Conservation (phyloP, 2,113 vertebrate species). For the Candoia aspera region DNA sequence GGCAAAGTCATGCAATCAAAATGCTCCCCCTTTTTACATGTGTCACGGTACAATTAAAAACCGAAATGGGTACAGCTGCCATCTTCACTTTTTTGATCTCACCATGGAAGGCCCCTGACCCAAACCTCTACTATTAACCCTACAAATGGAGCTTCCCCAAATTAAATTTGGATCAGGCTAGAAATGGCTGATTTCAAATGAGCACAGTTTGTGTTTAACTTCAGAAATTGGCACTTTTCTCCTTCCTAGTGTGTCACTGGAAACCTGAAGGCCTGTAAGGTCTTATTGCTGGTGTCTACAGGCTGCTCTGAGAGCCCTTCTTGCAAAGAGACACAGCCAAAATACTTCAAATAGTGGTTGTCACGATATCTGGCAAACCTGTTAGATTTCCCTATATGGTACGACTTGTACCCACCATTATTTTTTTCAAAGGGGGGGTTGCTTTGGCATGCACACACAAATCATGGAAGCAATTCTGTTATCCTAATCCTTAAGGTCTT, state of each 20-base stretch:
- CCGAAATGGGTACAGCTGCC: too few species aligned
- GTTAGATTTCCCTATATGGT: not conserved
- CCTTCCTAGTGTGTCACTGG: not conserved
- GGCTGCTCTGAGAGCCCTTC: not conserved
- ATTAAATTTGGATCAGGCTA: not conserved
- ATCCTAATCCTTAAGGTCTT: not conserved
- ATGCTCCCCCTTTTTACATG: too few species aligned
- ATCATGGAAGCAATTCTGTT: not conserved
- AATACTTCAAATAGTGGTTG: not conserved
- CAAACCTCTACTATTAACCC: not conserved
- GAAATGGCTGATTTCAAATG: not conserved
- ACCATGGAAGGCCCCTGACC: not conserved
- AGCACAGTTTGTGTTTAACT: not conserved
- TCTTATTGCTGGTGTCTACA: not conserved
- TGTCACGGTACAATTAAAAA: too few species aligned
- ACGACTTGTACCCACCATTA: not conserved
- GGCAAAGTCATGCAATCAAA: too few species aligned
- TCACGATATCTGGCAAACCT: not conserved
- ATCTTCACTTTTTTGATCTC: too few species aligned
- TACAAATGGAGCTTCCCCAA: not conserved
- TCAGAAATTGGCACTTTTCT: not conserved
- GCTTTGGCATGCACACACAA: not conserved
- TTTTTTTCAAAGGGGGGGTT: not conserved
- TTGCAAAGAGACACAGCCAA: not conserved
- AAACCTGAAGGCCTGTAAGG: not conserved